These are phyloP conservation scores for Pelochelys cantorii DNA, from an alignment of 2,797 vertebrate species.

Conservation along the genomic window DNA sequence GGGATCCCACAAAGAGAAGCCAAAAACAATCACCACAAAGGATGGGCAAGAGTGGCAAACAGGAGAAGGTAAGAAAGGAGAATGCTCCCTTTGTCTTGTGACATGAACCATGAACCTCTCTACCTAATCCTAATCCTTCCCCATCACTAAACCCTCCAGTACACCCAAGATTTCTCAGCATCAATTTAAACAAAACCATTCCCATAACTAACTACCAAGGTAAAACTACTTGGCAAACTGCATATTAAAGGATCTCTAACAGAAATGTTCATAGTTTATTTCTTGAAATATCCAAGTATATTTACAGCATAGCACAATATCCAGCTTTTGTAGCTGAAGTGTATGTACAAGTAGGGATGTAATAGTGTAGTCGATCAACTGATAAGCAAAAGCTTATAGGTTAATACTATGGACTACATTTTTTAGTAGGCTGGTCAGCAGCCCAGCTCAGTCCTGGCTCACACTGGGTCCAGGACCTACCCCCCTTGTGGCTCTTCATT, in stretches of 20 bases:
- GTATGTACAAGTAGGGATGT: not conserved
- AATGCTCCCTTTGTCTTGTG: rapidly evolving
- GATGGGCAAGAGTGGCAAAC: not conserved
- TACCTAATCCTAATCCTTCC: rapidly evolving
- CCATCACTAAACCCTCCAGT: not conserved
- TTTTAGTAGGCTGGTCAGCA: too few relatives aligned
- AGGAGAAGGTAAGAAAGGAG: rapidly evolving
- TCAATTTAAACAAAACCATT: not conserved
- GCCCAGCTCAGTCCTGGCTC: too few relatives aligned
- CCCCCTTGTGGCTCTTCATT: too few relatives aligned
- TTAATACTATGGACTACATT: too few relatives aligned
- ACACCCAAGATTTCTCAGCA: rapidly evolving
- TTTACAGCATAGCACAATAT: not conserved
- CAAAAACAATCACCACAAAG: not conserved
- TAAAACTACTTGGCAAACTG: not conserved
- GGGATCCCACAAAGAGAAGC: not conserved
- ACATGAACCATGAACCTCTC: not conserved
- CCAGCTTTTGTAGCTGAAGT: not conserved
- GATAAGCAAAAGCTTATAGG: too few relatives aligned
- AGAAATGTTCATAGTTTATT: not conserved
- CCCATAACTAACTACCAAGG: not conserved
- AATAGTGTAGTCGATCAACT: too few relatives aligned
- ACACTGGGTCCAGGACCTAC: too few relatives aligned
- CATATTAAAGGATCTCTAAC: not conserved
- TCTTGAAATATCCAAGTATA: not conserved